Base-by-base conservation (phyloP, 23 tunicate species). In the Ciona savignyi region DNA sequence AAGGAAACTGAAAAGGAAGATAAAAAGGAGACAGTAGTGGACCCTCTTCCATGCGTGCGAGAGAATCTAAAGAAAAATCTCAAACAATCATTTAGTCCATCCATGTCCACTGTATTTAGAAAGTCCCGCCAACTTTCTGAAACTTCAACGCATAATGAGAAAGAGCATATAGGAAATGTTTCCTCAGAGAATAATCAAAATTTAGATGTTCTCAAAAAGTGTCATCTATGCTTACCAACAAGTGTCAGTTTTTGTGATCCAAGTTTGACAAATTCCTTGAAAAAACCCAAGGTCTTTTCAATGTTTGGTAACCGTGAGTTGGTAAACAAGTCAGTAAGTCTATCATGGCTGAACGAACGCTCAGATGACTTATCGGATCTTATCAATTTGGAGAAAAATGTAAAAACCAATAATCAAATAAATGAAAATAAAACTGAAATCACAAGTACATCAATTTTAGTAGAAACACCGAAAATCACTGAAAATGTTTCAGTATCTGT, bases 51-150 rank as follows among this genome's bases (percentile, higher is more conserved):
- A 25, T 62, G 61, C 76, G 76, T 35, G 60, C 42, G 87, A 25
- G 80, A 68, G 4, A 82, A 82, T 31, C 65, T 82, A 21, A 48
- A 73, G 27, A 82, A 76, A 76, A 82, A 82, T 56, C 51, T 82
- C 0, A 29, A 66, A 32, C 0, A 19, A 4, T 63, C 33, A 4
- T 68, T 71, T 0, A 29, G 51, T 42, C 67, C 60, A 49, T 30
- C 51, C 11, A 3, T 51, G 11, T 2, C 70, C 27, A 68, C 70
- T 6, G 74, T 23, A 23, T 64, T 74, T 21, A 73, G 42, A 27
- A 73, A 26, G 56, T 30, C 79, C 3, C 11, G n/a, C 11, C 9
- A 23, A 3, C 63, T 11, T 34, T 29, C 31, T 71, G 56, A 42
- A 42, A 42, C 56, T 42, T 42, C 15, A 42, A 42, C 9, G 9